Percentiles rank a stretch among this genome's conserved stretches.
phyloP scores from a whole-genome alignment of 35 echinoderm and acorn worm species.

The Diadema setosum region DNA sequence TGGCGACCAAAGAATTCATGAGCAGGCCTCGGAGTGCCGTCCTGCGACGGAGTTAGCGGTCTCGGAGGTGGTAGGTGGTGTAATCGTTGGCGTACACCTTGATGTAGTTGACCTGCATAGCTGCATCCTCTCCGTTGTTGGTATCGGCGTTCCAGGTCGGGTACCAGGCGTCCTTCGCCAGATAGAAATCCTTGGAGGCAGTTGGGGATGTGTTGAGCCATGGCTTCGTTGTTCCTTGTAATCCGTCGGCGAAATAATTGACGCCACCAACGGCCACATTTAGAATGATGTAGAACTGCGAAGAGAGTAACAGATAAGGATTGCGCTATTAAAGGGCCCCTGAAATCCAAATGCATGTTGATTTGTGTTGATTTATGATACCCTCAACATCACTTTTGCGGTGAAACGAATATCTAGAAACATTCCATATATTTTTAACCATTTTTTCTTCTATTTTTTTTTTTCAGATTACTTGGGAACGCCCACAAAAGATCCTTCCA shows the following conservation, averaged over 20 bases:
- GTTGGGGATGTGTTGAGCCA: constrained; percentile 77
- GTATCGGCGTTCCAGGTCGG: constrained; percentile 77
- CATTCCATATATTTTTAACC: too few species aligned
- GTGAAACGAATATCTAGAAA: too few species aligned
- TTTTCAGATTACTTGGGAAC: too few species aligned
- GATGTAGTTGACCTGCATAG: constrained; percentile 83
- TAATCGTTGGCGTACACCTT: constrained; percentile 39
- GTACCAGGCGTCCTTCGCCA: constrained; percentile 40
- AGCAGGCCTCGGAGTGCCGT: too few species aligned
- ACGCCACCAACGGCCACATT: constrained; percentile 93
- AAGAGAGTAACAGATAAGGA: neutral
- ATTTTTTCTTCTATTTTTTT: too few species aligned
- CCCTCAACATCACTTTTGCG: too few species aligned
- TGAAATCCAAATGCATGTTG: too few species aligned
- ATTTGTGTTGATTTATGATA: too few species aligned
- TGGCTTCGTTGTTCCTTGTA: constrained; percentile 62
- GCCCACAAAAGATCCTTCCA: too few species aligned
- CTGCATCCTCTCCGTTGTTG: constrained; percentile 92
- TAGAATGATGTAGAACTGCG: constrained; percentile 92
- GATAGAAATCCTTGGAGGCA: constrained; percentile 64
- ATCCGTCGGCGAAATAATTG: constrained; percentile 53
- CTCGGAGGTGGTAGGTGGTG: neutral
- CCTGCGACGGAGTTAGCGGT: neutral
- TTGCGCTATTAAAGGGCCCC: too few species aligned
- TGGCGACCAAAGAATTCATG: too few species aligned